Evolutionary conservation across 2,888 invertebrate species (phyloP).

Genomic region (Fragum sueziense): DNA sequence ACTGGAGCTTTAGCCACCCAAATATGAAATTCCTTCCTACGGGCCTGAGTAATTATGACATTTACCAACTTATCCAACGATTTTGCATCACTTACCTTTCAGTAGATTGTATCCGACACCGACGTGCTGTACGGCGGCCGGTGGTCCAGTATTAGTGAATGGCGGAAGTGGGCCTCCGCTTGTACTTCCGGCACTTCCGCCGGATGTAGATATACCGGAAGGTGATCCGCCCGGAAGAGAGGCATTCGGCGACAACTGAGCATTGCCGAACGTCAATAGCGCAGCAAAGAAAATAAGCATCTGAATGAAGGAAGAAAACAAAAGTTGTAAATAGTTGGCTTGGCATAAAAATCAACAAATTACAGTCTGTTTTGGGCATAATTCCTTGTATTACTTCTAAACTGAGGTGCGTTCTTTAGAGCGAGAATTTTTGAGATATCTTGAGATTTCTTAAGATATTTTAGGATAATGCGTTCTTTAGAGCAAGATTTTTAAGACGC

Average conservation of each 20-base stretch:
- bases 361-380: no score
- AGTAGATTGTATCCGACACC: slow-evolving; percentile 66
- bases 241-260: not conserved
- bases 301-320: not conserved
- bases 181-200: not conserved
- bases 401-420: no score
- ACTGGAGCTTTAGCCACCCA: no score
- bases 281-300: not conserved
- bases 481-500: no score
- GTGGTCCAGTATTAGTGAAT: slow-evolving; percentile 28
- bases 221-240: not conserved
- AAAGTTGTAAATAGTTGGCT: not conserved
- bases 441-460: no score
- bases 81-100: slow-evolving; percentile 61
- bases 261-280: slow-evolving; percentile 4
- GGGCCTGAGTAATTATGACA: no score
- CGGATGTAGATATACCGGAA: not conserved
- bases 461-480: no score
- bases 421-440: no score
- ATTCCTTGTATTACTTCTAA: no score
- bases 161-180: slow-evolving; percentile 17
- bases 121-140: slow-evolving; percentile 54
- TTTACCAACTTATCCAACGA: no score
- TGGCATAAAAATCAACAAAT: no score
- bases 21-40: no score